phyloP scores from a whole-genome alignment of 2,113 vertebrate genomes.

The Macrotis lagotis region DNA sequence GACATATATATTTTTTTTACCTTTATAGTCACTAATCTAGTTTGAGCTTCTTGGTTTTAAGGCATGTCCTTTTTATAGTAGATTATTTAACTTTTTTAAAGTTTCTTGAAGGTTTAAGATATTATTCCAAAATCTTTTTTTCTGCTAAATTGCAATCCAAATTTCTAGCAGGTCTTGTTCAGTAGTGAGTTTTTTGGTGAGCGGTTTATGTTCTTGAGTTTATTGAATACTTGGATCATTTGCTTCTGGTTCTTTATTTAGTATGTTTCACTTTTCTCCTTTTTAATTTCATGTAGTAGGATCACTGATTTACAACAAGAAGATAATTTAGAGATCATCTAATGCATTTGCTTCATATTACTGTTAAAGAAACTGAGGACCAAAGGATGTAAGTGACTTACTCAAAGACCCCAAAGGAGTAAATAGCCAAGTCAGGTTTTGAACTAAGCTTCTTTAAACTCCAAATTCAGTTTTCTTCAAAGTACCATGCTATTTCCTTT shows the following conservation, averaged over 20 bases:
- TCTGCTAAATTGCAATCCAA: too few species aligned
- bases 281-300: background rate
- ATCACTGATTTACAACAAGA: background rate
- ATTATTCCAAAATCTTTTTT: too few species aligned
- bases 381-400: background rate
- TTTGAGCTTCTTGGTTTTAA: too few species aligned
- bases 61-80: too few species aligned
- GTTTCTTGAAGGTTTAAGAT: too few species aligned
- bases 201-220: background rate
- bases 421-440: background rate
- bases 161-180: background rate
- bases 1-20: slow-evolving; percentile 13
- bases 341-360: background rate
- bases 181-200: background rate
- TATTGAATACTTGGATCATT: background rate
- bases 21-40: background rate
- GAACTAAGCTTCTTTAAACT: background rate
- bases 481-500: background rate
- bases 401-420: background rate
- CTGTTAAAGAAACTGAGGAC: background rate
- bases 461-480: background rate
- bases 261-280: background rate
- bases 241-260: background rate
- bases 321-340: background rate
- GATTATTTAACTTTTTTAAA: too few species aligned